A percentile compares a stretch with the other conserved stretches of the same genome.
phyloP scores from a whole-genome alignment of 2,888 invertebrate genomes.

The Tetragonisca angustula region DNA sequence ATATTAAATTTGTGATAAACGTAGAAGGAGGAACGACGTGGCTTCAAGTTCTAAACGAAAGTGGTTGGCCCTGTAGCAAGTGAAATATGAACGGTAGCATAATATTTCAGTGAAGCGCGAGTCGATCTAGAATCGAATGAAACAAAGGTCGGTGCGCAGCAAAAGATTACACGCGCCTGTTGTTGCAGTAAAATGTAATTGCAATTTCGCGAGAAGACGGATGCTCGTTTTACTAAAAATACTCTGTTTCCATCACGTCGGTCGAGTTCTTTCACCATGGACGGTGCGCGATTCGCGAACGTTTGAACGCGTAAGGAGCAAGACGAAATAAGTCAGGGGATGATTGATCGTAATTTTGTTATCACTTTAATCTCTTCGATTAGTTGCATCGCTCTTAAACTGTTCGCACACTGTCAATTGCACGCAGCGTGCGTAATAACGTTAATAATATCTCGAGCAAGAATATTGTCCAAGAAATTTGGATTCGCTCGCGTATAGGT shows the following conservation, averaged over 20 bases:
- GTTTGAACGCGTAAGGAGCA: slow-evolving; percentile 17
- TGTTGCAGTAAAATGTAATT: not conserved
- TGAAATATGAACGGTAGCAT: slow-evolving; percentile 4
- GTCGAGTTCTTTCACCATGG: not conserved
- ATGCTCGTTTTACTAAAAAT: not conserved
- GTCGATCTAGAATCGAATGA: not conserved
- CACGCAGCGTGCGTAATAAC: slow-evolving; percentile 9
- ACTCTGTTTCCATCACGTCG: not conserved
- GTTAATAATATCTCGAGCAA: not conserved
- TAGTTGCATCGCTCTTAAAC: slow-evolving; percentile 24
- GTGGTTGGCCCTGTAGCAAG: not conserved
- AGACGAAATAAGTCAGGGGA: slow-evolving; percentile 28
- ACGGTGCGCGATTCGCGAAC: not conserved
- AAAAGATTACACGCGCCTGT: not conserved
- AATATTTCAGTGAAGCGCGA: slow-evolving; percentile 2
- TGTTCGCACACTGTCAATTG: slow-evolving; percentile 28
- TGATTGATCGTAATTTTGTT: slow-evolving; percentile 45
- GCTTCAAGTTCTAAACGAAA: not conserved
- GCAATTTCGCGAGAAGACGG: not conserved
- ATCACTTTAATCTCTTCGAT: slow-evolving; percentile 37
- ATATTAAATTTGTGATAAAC: not conserved
- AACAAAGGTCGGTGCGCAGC: not conserved
- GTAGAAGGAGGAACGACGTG: not conserved
- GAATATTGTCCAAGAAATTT: not conserved
- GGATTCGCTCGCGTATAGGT: not conserved